Base-by-base conservation (phyloP, 35 echinoderm and acorn worm genomes). In the Diadema setosum region DNA sequence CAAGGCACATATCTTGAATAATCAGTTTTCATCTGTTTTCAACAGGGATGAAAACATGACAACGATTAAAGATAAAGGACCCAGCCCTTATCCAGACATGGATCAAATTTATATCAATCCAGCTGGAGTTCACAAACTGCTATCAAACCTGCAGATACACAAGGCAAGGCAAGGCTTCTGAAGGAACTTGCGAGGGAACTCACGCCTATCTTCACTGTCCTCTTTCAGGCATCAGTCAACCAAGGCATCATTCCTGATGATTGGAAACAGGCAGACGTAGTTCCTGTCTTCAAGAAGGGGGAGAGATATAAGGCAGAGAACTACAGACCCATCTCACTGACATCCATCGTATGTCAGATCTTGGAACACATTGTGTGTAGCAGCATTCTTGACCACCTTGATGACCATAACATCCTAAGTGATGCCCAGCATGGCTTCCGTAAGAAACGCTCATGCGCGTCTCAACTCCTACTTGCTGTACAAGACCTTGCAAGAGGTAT, bases 301-400 rank as follows among this genome's bases (percentile, higher is more conserved):
- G 42, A 74, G 9, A 75, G 69, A 48, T 36, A 86, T 36, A 92
- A 42, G 21, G 64, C 83, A 42, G 67, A 75, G 63, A 92, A 92
- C 27, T 92, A 92, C 50, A 86, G 82, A 87, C 65, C 90, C 17
- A 80, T 87, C 48, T 92, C 90, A 23, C 83, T 92, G 39, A 92
- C 83, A 17, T 92, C 64, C 45, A 58, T 92, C 17, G 39, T 37
- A n/a, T 91, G 89, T 35, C 84, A 91, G 74, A 45, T 86, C 8
- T 45, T 91, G 24, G 89, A 91, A 52, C 89, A 91, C 56, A 73
- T 86, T 27, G 5, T 91, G 3, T 76, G 64, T 50, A 85, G 89
- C 46, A 5, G 56, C 12, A 90, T 90, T 29, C 24, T 90, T 58
- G 59, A 65, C 37, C 58, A 90, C 36, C 50, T 56, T 42, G 88